Conservation (phyloP, 2,888 invertebrate species). For the Ecliptopera silaceata region DNA sequence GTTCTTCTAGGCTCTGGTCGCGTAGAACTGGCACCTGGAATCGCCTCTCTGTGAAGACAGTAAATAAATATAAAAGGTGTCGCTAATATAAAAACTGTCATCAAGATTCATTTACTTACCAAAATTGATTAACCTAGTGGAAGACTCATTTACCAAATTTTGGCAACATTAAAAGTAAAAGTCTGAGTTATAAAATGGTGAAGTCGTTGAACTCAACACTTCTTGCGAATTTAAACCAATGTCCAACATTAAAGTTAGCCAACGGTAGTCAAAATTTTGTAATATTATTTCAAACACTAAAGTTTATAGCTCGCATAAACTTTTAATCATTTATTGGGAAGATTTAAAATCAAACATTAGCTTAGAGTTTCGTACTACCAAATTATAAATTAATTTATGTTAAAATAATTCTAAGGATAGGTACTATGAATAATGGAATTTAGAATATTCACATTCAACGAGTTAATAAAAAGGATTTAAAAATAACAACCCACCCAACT, state of each 20-base stretch:
- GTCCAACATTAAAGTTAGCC: constrained; percentile 8
- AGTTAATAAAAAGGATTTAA: no score
- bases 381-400: no score
- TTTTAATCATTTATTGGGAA: not conserved
- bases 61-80: no score
- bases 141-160: not conserved
- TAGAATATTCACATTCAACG: no score
- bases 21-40: no score
- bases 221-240: constrained; percentile 3
- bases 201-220: constrained; percentile 33
- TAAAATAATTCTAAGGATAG: no score
- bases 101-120: not conserved
- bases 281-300: constrained; percentile 6
- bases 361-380: no score
- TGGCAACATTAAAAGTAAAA: constrained; percentile 44
- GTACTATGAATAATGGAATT: no score
- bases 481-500: no score
- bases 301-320: not conserved
- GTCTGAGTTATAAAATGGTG: constrained; percentile 32
- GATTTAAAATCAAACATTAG: not conserved
- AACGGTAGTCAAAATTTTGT: constrained; percentile 10
- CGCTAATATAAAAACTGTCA: no score
- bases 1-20: no score
- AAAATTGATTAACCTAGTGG: not conserved
- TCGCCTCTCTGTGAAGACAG: no score